A percentile compares a stretch with the other conserved stretches of the same genome.
phyloP scores from a whole-genome alignment of 2,113 vertebrate genomes.

The Brachyistius frenatus region DNA sequence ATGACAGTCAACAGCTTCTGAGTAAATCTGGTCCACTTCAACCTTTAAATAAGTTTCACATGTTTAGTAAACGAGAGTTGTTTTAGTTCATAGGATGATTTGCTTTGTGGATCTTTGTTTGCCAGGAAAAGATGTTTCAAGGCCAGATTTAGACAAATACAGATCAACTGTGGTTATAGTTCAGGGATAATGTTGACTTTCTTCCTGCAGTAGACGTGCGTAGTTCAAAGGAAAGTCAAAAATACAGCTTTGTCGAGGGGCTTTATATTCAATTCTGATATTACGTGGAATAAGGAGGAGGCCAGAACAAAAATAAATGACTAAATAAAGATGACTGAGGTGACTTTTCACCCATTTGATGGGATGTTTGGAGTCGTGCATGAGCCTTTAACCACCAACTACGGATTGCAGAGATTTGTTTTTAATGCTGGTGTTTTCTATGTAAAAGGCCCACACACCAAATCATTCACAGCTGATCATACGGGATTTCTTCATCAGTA shows the following conservation, averaged over 20 bases:
- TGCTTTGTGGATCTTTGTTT: not conserved
- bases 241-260: not conserved
- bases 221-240: not conserved
- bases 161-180: not conserved
- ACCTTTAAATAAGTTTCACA: not conserved
- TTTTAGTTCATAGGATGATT: not conserved
- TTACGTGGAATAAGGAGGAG: no score
- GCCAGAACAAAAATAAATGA: no score
- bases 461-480: no score
- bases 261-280: no score
- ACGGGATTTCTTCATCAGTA: no score
- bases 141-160: conserved; percentile 3
- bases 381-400: no score
- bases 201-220: not conserved
- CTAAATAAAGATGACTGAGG: no score
- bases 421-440: no score
- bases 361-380: no score
- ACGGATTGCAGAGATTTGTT: no score
- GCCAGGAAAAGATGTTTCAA: not conserved
- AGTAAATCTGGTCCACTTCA: not conserved
- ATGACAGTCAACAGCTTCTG: not conserved
- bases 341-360: no score
- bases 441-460: no score
- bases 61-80: not conserved
- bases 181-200: conserved; percentile 5